phyloP scores from a whole-genome alignment of 2,888 invertebrate species.

The Amphipoea lucens region DNA sequence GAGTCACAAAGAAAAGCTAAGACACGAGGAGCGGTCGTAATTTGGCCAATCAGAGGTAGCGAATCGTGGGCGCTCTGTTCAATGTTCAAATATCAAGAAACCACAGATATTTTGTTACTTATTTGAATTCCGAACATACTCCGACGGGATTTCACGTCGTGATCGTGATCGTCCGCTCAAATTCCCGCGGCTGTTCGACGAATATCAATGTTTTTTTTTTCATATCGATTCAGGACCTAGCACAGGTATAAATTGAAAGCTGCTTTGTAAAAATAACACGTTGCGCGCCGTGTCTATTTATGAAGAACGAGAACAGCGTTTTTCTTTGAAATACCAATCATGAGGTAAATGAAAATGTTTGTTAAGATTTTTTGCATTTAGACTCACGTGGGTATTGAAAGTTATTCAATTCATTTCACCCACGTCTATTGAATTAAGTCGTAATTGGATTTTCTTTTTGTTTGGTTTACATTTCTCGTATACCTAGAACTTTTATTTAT shows the following conservation, averaged over 20 bases:
- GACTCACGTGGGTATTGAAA: constrained; percentile 17
- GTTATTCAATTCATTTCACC: constrained; percentile 41
- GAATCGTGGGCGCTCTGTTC: constrained; percentile 39
- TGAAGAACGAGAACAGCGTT: constrained; percentile 19
- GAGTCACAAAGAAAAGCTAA: constrained; percentile 13
- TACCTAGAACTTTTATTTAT: background rate
- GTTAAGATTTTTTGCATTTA: constrained; percentile 28
- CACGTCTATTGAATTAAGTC: constrained; percentile 11
- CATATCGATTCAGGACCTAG: constrained; percentile 18
- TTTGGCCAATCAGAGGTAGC: constrained; percentile 60
- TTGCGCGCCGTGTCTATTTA: constrained; percentile 23
- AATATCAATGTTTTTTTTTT: constrained; percentile 54
- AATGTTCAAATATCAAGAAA: constrained; percentile 58
- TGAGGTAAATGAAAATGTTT: constrained; percentile 37
- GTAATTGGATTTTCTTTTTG: constrained; percentile 37
- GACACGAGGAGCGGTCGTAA: constrained; percentile 8
- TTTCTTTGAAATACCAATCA: constrained; percentile 25
- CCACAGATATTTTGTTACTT: constrained; percentile 57
- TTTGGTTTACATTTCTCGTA: constrained; percentile 23
- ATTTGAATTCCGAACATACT: constrained; percentile 68
- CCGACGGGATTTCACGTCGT: constrained; percentile 43
- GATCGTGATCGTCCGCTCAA: constrained; percentile 49
- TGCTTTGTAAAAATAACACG: constrained; percentile 46
- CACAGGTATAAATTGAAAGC: constrained; percentile 44
- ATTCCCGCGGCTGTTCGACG: constrained; percentile 41